Conservation (phyloP, 2,888 invertebrate species). For the Danaus chrysippus region DNA sequence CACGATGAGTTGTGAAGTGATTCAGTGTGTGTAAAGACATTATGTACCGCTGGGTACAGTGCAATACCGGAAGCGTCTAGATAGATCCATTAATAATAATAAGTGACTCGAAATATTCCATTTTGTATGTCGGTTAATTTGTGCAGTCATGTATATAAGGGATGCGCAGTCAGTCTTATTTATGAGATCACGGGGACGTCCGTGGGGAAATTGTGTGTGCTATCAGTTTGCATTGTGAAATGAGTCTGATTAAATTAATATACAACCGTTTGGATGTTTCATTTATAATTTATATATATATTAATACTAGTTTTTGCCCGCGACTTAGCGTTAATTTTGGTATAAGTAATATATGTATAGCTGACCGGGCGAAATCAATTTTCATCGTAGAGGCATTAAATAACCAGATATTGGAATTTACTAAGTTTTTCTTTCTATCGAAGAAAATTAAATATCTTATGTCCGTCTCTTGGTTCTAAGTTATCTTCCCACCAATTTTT, state of each 20-base stretch:
- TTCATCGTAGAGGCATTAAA: too few species aligned
- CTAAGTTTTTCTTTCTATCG: too few species aligned
- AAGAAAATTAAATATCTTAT: too few species aligned
- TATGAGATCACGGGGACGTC: constrained; percentile 32
- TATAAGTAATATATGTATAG: too few species aligned
- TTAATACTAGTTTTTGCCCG: too few species aligned
- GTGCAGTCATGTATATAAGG: constrained; percentile 37
- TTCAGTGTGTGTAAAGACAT: constrained; percentile 57
- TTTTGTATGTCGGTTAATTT: constrained; percentile 26
- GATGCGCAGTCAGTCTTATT: constrained; percentile 33
- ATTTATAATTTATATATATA: constrained; percentile 1
- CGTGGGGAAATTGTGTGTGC: constrained; percentile 49
- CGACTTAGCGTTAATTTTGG: too few species aligned
- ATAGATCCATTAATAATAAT: constrained; percentile 33
- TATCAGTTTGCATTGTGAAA: constrained; percentile 74
- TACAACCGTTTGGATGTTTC: constrained; percentile 23
- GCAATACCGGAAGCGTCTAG: constrained; percentile 21
- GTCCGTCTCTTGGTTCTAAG: too few species aligned
- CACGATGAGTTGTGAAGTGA: constrained; percentile 71
- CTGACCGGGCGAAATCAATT: too few species aligned
- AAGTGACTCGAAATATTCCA: constrained; percentile 59
- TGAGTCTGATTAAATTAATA: constrained; percentile 76
- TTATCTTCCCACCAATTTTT: too few species aligned
- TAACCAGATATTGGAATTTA: too few species aligned
- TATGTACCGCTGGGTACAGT: constrained; percentile 51